These are phyloP conservation scores for Bedellia somnulentella DNA, from an alignment of 2,888 invertebrate species.

Conservation along the genomic window DNA sequence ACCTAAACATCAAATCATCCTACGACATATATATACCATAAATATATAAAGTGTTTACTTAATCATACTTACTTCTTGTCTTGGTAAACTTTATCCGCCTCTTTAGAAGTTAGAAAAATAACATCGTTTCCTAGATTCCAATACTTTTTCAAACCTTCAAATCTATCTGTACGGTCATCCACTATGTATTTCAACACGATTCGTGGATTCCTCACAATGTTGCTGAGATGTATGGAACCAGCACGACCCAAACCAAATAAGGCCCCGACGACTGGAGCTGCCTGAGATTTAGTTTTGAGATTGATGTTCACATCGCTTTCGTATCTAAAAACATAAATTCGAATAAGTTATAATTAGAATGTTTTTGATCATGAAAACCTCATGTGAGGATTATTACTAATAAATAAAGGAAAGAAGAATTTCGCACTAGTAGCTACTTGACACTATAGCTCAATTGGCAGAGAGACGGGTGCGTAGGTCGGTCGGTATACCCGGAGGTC, in stretches of 20 bases:
- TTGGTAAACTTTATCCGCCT: conserved; percentile 45
- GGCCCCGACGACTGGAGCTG: conserved; percentile 38
- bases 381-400: too few species aligned
- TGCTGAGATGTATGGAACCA: conserved; percentile 61
- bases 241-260: conserved; percentile 64
- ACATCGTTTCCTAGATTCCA: conserved; percentile 49
- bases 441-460: too few species aligned
- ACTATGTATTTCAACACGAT: conserved; percentile 57
- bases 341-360: too few species aligned
- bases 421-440: too few species aligned
- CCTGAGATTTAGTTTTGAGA: conserved; percentile 14
- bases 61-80: conserved; percentile 54
- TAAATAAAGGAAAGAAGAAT: too few species aligned
- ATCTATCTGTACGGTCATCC: conserved; percentile 48
- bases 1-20: too few species aligned
- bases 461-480: background rate
- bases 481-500: too few species aligned
- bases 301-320: conserved; percentile 29
- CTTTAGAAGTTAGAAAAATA: conserved; percentile 42
- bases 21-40: too few species aligned
- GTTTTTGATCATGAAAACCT: too few species aligned
- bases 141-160: conserved; percentile 39
- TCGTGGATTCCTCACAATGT: conserved; percentile 44
- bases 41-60: background rate
- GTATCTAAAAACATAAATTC: conserved; percentile 46